These are phyloP conservation scores for Amyelois transitella DNA, from an alignment of 1,140 invertebrate species.

Conservation along the genomic window DNA sequence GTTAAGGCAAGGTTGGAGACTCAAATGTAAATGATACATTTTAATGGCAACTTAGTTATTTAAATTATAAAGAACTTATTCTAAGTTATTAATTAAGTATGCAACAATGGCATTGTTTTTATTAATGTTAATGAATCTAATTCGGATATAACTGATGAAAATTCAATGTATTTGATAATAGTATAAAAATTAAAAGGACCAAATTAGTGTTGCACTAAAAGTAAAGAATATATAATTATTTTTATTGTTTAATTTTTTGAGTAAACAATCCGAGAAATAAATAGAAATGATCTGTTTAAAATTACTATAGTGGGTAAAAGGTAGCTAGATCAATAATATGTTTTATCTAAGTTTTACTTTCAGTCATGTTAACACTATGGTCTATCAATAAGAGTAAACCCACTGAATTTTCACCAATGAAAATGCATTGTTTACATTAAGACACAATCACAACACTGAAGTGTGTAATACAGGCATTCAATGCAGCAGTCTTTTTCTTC, in stretches of 20 bases:
- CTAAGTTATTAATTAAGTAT: not conserved
- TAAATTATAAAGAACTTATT: not conserved
- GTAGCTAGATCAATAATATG: no score
- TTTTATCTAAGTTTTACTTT: no score
- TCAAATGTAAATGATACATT: not conserved
- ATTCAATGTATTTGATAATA: constrained; percentile 9
- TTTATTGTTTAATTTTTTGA: no score
- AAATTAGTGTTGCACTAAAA: no score
- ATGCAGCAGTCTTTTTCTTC: constrained; percentile 64
- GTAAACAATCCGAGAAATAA: no score
- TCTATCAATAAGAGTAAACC: no score
- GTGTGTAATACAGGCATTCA: constrained; percentile 62
- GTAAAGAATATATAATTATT: no score
- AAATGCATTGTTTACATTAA: constrained; percentile 38
- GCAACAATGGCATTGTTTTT: not conserved
- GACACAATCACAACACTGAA: constrained; percentile 67
- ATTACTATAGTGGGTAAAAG: no score
- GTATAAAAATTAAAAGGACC: no score
- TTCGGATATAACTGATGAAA: not conserved
- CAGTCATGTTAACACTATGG: no score
- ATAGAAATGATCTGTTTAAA: no score
- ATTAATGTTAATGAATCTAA: not conserved
- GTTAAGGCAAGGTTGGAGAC: not conserved
- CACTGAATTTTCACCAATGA: not conserved
- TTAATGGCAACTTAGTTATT: not conserved